Conservation (phyloP, 2,113 vertebrate species). For the Propithecus coquereli region DNA sequence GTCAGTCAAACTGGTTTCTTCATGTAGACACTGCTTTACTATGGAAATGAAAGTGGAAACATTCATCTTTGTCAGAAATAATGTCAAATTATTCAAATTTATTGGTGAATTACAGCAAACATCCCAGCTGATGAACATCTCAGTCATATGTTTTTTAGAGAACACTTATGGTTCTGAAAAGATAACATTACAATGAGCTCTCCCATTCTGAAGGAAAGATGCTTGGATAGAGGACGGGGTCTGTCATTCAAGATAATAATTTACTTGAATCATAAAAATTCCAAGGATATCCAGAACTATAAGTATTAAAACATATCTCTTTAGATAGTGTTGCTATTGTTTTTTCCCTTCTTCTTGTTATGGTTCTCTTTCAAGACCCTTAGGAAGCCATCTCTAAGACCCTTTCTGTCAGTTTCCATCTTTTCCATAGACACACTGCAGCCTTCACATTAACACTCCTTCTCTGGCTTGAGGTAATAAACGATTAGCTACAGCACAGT, state of each 20-base stretch:
- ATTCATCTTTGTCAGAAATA: slow-evolving; percentile 82
- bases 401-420: slow-evolving; percentile 58
- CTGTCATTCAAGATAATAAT: slow-evolving; percentile 54
- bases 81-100: slow-evolving; percentile 78
- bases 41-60: slow-evolving; percentile 79
- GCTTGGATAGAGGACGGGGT: background rate
- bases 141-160: slow-evolving; percentile 65
- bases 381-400: slow-evolving; percentile 66
- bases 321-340: background rate
- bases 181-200: background rate
- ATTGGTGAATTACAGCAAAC: slow-evolving; percentile 64
- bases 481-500: slow-evolving; percentile 75
- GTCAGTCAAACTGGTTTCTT: slow-evolving; percentile 64
- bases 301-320: background rate
- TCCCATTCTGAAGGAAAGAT: slow-evolving; percentile 51
- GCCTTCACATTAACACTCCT: slow-evolving; percentile 53
- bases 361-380: slow-evolving; percentile 24
- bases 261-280: slow-evolving; percentile 53
- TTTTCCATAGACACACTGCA: slow-evolving; percentile 49
- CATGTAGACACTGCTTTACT: slow-evolving; percentile 59
- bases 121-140: slow-evolving; percentile 65
- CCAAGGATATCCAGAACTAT: slow-evolving; percentile 48
- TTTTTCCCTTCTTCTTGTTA: slow-evolving; percentile 52
- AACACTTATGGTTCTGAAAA: slow-evolving; percentile 71
- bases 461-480: slow-evolving; percentile 81